Base-by-base conservation (phyloP, 2,797 vertebrate genomes). In the Emys orbicularis region DNA sequence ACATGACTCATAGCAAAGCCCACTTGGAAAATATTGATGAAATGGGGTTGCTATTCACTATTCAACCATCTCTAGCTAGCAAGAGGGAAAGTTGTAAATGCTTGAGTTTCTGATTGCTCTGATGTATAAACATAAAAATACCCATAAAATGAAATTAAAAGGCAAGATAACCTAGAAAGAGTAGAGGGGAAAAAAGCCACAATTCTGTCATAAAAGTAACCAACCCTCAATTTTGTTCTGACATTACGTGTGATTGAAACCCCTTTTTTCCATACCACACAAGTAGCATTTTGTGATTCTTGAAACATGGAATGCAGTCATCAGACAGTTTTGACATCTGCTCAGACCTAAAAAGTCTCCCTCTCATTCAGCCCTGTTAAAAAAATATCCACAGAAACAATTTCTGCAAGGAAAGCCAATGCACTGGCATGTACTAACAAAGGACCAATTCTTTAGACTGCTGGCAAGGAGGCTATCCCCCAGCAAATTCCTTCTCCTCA, bases 401-500 rank as follows among this genome's bases (percentile, higher is more conserved):
- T 65, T 83, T 65, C 34, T 84, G 8, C 68, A 59, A 90, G 31
- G 27, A 61, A 53, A 84, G 12, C 44, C 34, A 59, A 16, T 68
- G 74, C 11, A 6, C 27, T 81, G 47, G 72, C 65, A 79, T 52
- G 79, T 4, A 11, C 29, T 74, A 23, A 54, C 81, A 83, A 94
- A 92, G n/a, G 7, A 84, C 83, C 12, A 3, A 68, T 87, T 94
- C 49, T 72, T 87, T 91, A 49, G 72, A 52, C 9, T 89, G 37
- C 56, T 87, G 25, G 25, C 83, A 49, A 25, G 15, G 0, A 93
- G 0, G 0, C 2, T 37, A 2, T 68, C 2, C 34, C 27, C 79
- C 74, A 81, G 25, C 16, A 93, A 91, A 90, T 87, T 95, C 57
- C 27, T 90, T 83, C 37, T 90, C 88, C 53, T 87, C 15, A 18